Percentiles rank a stretch among this genome's conserved stretches.
These are phyloP conservation scores for Nematopogon swammerdamellus DNA, from an alignment of 2,888 invertebrate species.

Conservation along the genomic window DNA sequence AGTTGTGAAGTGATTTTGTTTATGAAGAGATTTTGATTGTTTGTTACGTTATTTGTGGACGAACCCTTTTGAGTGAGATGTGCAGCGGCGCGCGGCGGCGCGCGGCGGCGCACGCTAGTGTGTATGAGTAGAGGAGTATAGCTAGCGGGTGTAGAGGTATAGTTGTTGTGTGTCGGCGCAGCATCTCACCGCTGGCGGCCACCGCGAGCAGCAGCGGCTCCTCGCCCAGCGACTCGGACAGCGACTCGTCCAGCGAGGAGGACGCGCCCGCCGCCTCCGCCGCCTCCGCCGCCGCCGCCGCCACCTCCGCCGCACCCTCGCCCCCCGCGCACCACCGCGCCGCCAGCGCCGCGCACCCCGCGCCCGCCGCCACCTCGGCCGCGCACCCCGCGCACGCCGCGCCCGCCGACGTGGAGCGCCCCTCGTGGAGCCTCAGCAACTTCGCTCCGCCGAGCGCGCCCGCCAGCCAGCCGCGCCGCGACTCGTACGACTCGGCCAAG, in stretches of 20 bases:
- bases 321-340: slow-evolving; percentile 15
- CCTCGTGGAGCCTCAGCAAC: slow-evolving; percentile 47
- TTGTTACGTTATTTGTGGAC: too few species aligned
- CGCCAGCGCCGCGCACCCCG: slow-evolving; percentile 18
- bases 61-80: too few species aligned
- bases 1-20: too few species aligned
- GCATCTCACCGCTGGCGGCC: slow-evolving; percentile 44
- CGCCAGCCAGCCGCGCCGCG: slow-evolving; percentile 27
- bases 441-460: slow-evolving; percentile 37
- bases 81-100: too few species aligned
- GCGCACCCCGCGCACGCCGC: slow-evolving; percentile 23
- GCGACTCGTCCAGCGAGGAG: slow-evolving; percentile 58
- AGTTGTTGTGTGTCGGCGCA: slow-evolving; percentile 21
- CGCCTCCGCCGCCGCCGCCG: slow-evolving; percentile 10
- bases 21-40: too few species aligned
- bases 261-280: slow-evolving; percentile 15
- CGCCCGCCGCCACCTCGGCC: slow-evolving; percentile 16
- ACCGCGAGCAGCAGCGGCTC: slow-evolving; percentile 49
- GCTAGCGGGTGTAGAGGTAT: too few species aligned
- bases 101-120: too few species aligned
- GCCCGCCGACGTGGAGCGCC: slow-evolving; percentile 34
- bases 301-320: slow-evolving; percentile 19
- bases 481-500: slow-evolving; percentile 49
- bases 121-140: too few species aligned
- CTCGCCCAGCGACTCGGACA: slow-evolving; percentile 62